Evolutionary conservation across 2,113 vertebrate genomes (phyloP).

Genomic region (Sterna hirundo): DNA sequence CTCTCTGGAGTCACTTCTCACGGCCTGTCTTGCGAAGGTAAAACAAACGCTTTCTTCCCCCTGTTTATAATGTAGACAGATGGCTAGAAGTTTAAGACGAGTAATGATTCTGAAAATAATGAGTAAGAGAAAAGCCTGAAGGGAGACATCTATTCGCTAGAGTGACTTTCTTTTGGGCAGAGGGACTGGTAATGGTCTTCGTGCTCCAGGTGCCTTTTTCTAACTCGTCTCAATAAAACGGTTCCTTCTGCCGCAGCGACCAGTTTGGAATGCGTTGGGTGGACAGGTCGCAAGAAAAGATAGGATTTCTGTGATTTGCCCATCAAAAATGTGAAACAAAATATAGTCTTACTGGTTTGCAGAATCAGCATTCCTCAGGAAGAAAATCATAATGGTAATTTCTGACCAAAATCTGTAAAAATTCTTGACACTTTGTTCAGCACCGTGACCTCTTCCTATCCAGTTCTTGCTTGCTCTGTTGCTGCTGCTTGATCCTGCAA

Average conservation of each 20-base stretch:
- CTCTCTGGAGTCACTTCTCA: constrained; percentile 98
- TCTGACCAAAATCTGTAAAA: neutral
- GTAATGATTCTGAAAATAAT: neutral
- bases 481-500: neutral
- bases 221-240: neutral
- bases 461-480: neutral
- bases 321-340: neutral
- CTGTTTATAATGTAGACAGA: neutral
- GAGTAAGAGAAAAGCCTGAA: neutral
- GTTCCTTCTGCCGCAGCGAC: neutral
- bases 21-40: constrained; percentile 98
- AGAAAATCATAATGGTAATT: neutral
- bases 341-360: neutral
- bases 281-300: neutral
- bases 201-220: neutral
- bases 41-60: neutral
- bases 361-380: neutral
- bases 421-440: neutral
- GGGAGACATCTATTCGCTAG: neutral
- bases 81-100: neutral
- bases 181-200: neutral
- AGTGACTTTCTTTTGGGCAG: neutral
- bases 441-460: neutral
- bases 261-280: neutral
- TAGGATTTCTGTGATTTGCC: neutral